Percentiles rank a stretch among this genome's conserved stretches.
Evolutionary conservation across 2,888 invertebrate genomes (phyloP).

Genomic region (Eupsilia transversa): DNA sequence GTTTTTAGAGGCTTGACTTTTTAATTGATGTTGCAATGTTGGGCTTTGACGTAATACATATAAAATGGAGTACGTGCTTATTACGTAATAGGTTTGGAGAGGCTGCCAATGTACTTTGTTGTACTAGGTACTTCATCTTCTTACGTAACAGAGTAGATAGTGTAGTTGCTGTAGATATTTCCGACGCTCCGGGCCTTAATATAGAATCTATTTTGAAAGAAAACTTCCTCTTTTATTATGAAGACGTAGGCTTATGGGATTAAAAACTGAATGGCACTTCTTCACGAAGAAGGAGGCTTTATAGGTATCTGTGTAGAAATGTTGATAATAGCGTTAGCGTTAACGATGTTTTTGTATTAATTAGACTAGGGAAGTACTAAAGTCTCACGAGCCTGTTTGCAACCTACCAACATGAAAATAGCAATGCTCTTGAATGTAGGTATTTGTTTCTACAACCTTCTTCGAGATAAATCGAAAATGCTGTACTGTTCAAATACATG

Average conservation of each 20-base stretch:
- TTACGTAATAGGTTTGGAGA: conserved; percentile 28
- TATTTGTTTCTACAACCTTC: not conserved
- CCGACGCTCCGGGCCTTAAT: conserved; percentile 18
- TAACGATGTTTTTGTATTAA: conserved; percentile 14
- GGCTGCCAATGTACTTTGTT: conserved; percentile 17
- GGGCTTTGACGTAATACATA: conserved; percentile 20
- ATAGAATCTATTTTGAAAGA: conserved; percentile 44
- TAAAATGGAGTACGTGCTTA: conserved; percentile 42
- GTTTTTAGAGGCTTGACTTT: conserved; percentile 41
- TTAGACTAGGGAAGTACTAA: not conserved
- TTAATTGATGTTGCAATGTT: conserved; percentile 25
- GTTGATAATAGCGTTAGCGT: conserved; percentile 1
- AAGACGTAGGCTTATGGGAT: conserved; percentile 49
- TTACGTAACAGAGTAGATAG: conserved; percentile 43
- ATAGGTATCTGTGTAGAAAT: not conserved
- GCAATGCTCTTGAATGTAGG: no score
- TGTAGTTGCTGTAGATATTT: conserved; percentile 25
- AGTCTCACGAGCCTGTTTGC: not conserved
- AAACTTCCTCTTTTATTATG: conserved; percentile 35
- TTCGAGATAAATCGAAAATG: no score
- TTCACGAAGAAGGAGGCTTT: conserved; percentile 26
- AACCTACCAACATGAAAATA: not conserved
- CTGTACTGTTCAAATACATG: no score
- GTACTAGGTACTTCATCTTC: conserved; percentile 29
- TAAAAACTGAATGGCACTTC: conserved; percentile 34